phyloP scores from a whole-genome alignment of 2,888 invertebrate genomes.

The Agelastica alni region DNA sequence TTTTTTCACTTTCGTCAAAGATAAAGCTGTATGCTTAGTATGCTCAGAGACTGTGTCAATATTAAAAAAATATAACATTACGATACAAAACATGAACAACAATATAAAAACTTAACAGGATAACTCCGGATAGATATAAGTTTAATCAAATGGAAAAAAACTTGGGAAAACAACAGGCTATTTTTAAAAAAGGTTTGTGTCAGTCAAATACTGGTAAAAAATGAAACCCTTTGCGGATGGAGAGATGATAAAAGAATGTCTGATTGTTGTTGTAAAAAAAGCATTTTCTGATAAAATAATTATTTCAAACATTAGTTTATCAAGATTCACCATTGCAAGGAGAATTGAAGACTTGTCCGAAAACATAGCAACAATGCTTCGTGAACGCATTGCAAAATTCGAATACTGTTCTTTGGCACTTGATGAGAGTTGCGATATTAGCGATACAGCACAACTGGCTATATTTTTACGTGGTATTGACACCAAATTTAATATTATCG shows the following conservation, averaged over 20 bases:
- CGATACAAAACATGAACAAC: constrained; percentile 29
- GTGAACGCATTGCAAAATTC: constrained; percentile 33
- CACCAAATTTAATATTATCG: constrained; percentile 19
- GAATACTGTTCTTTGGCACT: constrained; percentile 37
- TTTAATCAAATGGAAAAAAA: constrained; percentile 28
- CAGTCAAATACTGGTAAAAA: constrained; percentile 26
- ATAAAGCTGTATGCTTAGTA: constrained; percentile 20
- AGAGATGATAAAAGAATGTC: constrained; percentile 42
- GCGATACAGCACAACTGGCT: constrained; percentile 21
- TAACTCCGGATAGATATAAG: constrained; percentile 28
- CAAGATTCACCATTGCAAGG: constrained; percentile 36
- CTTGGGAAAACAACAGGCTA: constrained; percentile 19
- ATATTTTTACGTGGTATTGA: constrained; percentile 21
- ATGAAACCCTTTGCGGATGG: constrained; percentile 41
- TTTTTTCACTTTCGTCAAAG: constrained; percentile 25
- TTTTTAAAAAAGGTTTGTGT: constrained; percentile 12
- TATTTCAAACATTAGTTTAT: constrained; percentile 38
- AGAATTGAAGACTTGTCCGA: constrained; percentile 30
- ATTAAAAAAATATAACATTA: constrained; percentile 22
- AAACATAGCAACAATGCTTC: constrained; percentile 17
- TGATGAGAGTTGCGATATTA: constrained; percentile 33
- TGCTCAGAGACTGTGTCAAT: constrained; percentile 7
- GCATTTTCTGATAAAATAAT: constrained; percentile 39
- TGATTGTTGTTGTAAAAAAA: constrained; percentile 38
- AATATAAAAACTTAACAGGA: constrained; percentile 25